Conservation (phyloP, 1,140 invertebrate genomes). For the Pygmarrhopalites habei region DNA sequence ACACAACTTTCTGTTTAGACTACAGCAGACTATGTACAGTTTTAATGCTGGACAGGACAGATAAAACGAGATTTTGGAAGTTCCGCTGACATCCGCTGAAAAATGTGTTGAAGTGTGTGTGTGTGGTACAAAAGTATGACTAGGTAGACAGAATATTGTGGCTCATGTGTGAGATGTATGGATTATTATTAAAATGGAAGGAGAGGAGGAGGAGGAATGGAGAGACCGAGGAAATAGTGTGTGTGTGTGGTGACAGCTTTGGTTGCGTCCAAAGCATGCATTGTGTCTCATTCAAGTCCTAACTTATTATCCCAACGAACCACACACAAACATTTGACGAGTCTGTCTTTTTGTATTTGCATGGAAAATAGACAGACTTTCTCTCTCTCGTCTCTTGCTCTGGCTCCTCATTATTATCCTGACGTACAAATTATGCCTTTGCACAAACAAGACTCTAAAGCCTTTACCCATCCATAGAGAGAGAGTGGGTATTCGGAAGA, state of each 20-base stretch:
- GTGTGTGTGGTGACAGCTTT: conserved; percentile 14
- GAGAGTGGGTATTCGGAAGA: too few relatives aligned
- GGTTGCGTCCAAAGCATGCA: conserved; percentile 13
- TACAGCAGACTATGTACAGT: too few relatives aligned
- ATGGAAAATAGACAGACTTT: not conserved
- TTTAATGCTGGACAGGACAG: too few relatives aligned
- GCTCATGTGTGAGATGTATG: conserved; percentile 6
- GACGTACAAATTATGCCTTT: conserved; percentile 6
- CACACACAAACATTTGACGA: conserved; percentile 12
- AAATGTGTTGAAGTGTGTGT: too few relatives aligned
- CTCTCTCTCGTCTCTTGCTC: too few relatives aligned
- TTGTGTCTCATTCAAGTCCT: conserved; percentile 11
- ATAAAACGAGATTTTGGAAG: too few relatives aligned
- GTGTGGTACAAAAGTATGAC: too few relatives aligned
- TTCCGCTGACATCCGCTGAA: too few relatives aligned
- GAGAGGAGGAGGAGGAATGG: not conserved
- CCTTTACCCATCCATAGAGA: too few relatives aligned
- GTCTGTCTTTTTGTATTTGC: conserved; percentile 10
- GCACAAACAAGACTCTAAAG: too few relatives aligned
- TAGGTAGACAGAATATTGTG: too few relatives aligned
- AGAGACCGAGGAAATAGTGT: not conserved
- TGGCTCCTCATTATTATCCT: conserved; percentile 7
- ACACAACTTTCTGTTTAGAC: too few relatives aligned
- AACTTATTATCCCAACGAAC: conserved; percentile 5
- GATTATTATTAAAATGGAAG: conserved; percentile 12